These are phyloP conservation scores for Phodopus roborovskii DNA, from an alignment of 2,113 vertebrate species.

Conservation along the genomic window DNA sequence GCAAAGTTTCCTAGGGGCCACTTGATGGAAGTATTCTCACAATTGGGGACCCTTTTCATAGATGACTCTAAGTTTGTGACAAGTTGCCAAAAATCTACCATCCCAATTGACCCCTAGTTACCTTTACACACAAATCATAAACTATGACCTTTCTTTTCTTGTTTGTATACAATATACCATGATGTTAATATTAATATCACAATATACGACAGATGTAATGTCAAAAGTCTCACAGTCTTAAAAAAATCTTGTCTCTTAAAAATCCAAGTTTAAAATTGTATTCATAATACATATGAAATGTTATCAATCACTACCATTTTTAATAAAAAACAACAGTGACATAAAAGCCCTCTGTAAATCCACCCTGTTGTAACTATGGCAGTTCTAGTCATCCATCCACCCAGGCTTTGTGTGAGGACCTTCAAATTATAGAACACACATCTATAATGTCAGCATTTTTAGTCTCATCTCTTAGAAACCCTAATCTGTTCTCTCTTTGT, in stretches of 20 bases:
- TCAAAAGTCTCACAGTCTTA: background rate
- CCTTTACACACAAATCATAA: background rate
- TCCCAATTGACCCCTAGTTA: background rate
- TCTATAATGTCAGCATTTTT: background rate
- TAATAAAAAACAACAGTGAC: background rate
- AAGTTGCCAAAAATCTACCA: background rate
- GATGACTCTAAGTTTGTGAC: background rate
- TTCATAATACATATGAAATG: background rate
- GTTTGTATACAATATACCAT: background rate
- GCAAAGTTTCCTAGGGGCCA: background rate
- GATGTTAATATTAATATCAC: background rate
- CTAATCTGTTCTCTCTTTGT: background rate
- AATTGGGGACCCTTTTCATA: background rate
- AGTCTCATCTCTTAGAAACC: background rate
- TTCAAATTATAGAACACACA: background rate
- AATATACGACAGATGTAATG: background rate
- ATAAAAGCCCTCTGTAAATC: background rate
- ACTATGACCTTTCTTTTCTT: background rate
- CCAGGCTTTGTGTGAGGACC: background rate
- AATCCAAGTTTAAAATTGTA: background rate
- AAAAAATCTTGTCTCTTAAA: background rate
- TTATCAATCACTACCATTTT: background rate
- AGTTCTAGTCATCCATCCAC: rapidly evolving
- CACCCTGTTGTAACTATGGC: background rate
- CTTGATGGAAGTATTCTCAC: background rate